Conservation (phyloP, 2,888 invertebrate genomes). For the Quadriops clusia region DNA sequence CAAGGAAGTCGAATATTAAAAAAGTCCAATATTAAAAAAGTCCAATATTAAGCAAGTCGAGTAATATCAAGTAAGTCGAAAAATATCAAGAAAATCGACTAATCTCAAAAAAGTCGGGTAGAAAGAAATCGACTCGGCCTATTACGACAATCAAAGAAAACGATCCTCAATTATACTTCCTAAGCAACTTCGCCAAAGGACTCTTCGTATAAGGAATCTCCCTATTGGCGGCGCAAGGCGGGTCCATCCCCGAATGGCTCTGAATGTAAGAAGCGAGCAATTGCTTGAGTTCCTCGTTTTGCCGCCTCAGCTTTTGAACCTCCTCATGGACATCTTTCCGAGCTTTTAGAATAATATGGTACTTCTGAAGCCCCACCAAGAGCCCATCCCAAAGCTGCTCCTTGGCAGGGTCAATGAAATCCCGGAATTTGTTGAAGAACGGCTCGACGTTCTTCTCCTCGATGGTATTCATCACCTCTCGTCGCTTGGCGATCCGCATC, state of each 20-base stretch:
- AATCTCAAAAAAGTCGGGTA: too few species aligned
- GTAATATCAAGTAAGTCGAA: too few species aligned
- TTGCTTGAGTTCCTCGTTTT: constrained; percentile 56
- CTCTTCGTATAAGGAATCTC: constrained; percentile 11
- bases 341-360: constrained; percentile 52
- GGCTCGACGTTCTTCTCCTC: constrained; percentile 44
- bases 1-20: too few species aligned
- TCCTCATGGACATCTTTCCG: constrained; percentile 55
- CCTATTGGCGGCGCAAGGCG: constrained; percentile 22
- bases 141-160: too few species aligned
- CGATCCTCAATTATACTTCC: constrained; percentile 1
- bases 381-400: constrained; percentile 62
- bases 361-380: constrained; percentile 49
- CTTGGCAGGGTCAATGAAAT: constrained; percentile 47
- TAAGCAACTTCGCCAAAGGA: constrained; percentile 2
- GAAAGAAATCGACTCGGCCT: too few species aligned
- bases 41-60: too few species aligned
- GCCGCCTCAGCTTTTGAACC: constrained; percentile 48
- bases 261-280: constrained; percentile 49
- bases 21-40: too few species aligned
- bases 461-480: too few species aligned
- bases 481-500: too few species aligned
- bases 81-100: too few species aligned
- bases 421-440: constrained; percentile 57
- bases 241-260: constrained; percentile 15